Percentiles rank a stretch among this genome's conserved stretches.
Evolutionary conservation across 2,888 invertebrate genomes (phyloP).

Genomic region (Augiades crinisus): DNA sequence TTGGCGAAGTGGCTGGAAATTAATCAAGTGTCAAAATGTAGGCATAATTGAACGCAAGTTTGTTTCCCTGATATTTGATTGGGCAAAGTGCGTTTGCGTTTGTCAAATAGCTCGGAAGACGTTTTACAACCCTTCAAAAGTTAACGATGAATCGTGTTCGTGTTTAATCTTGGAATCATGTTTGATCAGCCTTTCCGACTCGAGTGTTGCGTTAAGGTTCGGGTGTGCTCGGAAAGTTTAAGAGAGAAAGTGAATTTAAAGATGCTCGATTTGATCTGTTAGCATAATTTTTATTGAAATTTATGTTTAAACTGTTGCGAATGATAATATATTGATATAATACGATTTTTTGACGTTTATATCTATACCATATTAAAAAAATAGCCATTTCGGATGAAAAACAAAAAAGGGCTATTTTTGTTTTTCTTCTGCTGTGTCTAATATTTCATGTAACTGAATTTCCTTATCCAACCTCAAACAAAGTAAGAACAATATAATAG

Average conservation of each 20-base stretch:
- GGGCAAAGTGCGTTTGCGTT: slow-evolving; percentile 20
- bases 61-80: slow-evolving; percentile 22
- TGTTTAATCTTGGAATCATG: slow-evolving; percentile 17
- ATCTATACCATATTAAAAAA: too few species aligned
- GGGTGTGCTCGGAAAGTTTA: slow-evolving; percentile 26
- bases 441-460: too few species aligned
- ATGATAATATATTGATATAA: too few species aligned
- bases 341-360: too few species aligned
- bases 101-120: slow-evolving; percentile 14
- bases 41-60: slow-evolving; percentile 14
- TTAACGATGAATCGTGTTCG: slow-evolving; percentile 1
- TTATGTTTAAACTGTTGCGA: too few species aligned
- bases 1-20: slow-evolving; percentile 13
- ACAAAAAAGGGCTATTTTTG: too few species aligned
- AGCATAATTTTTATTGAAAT: not conserved
- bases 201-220: slow-evolving; percentile 27
- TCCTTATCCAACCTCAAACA: too few species aligned
- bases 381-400: too few species aligned
- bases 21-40: slow-evolving; percentile 23
- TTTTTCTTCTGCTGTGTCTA: too few species aligned
- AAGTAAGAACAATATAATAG: too few species aligned
- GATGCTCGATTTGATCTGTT: not conserved
- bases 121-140: slow-evolving; percentile 16
- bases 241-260: not conserved
- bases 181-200: slow-evolving; percentile 20